Evolutionary conservation across 2,888 invertebrate species (phyloP).

Genomic region (Drosophila birchii): DNA sequence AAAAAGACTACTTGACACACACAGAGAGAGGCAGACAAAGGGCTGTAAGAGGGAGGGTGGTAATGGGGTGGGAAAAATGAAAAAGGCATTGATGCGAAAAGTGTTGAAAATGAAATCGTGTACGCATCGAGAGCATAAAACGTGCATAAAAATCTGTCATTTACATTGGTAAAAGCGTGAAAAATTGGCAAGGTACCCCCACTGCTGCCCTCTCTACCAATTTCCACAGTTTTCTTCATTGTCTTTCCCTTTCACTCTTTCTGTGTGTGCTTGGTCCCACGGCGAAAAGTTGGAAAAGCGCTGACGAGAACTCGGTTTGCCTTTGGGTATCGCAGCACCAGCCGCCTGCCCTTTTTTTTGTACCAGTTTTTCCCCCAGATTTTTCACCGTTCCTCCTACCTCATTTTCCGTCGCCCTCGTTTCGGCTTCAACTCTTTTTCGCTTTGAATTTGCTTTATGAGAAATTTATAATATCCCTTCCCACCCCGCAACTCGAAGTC

Average conservation of each 20-base stretch:
- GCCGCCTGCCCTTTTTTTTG: conserved; percentile 3
- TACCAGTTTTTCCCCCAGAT: conserved; percentile 15
- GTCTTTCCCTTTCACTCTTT: neutral
- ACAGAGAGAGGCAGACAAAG: neutral
- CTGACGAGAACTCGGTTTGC: conserved; percentile 54
- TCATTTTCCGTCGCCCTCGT: conserved; percentile 14
- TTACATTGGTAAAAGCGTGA: conserved; percentile 55
- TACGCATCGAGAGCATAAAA: conserved; percentile 54
- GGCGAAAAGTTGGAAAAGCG: conserved; percentile 50
- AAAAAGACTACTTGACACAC: conserved; percentile 4
- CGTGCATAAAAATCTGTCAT: conserved; percentile 66
- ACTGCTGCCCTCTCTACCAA: neutral
- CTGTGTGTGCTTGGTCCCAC: conserved; percentile 22
- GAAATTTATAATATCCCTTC: conserved; percentile 29
- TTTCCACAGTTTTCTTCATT: conserved; percentile 1
- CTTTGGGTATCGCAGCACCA: conserved; percentile 28
- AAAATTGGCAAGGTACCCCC: conserved; percentile 37
- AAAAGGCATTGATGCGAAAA: conserved; percentile 45
- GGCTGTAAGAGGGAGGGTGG: too few relatives aligned
- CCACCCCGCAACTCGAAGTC: conserved; percentile 26
- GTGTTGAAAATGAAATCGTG: conserved; percentile 64
- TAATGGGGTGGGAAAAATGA: neutral
- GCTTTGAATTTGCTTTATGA: conserved; percentile 37
- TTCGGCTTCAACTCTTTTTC: conserved; percentile 35
- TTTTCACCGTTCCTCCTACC: neutral